Evolutionary conservation across 2,888 invertebrate genomes (phyloP).

Genomic region (Hofmannophila pseudospretella): DNA sequence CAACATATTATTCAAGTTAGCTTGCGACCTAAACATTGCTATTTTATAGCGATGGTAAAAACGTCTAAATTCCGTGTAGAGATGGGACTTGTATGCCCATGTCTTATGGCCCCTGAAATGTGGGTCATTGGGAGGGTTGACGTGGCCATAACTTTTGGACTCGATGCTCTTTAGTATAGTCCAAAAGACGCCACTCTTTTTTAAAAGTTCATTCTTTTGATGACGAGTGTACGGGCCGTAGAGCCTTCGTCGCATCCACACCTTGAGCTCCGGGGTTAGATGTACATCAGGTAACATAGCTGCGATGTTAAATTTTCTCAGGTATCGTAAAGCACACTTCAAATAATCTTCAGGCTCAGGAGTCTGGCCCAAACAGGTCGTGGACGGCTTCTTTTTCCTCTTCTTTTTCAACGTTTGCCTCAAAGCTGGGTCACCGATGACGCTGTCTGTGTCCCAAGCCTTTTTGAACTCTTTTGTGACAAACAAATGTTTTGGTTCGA

Average conservation of each 20-base stretch:
- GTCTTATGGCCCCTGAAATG: slow-evolving; percentile 33
- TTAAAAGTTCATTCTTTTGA: slow-evolving; percentile 32
- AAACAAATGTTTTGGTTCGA: slow-evolving; percentile 41
- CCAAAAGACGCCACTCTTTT: slow-evolving; percentile 31
- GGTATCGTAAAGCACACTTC: slow-evolving; percentile 46
- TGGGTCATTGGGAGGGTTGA: slow-evolving; percentile 33
- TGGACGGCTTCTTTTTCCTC: slow-evolving; percentile 35
- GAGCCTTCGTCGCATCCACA: slow-evolving; percentile 63
- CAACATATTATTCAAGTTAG: slow-evolving; percentile 45
- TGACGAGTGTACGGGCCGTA: slow-evolving; percentile 36
- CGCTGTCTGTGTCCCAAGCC: slow-evolving; percentile 59
- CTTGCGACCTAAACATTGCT: slow-evolving; percentile 42
- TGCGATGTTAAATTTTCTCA: slow-evolving; percentile 48
- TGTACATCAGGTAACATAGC: slow-evolving; percentile 59
- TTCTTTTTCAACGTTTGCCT: slow-evolving; percentile 31
- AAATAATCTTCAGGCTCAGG: slow-evolving; percentile 55
- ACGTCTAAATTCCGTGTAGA: slow-evolving; percentile 45
- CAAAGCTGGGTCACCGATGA: slow-evolving; percentile 20
- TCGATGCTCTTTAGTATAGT: slow-evolving; percentile 35
- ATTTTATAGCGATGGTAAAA: slow-evolving; percentile 39
- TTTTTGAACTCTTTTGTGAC: slow-evolving; percentile 54
- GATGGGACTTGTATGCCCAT: slow-evolving; percentile 47
- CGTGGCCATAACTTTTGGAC: slow-evolving; percentile 37
- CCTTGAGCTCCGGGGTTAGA: slow-evolving; percentile 53
- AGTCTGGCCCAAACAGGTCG: slow-evolving; percentile 43